Conservation (phyloP, 2,113 vertebrate species). For the Hippolais icterina region DNA sequence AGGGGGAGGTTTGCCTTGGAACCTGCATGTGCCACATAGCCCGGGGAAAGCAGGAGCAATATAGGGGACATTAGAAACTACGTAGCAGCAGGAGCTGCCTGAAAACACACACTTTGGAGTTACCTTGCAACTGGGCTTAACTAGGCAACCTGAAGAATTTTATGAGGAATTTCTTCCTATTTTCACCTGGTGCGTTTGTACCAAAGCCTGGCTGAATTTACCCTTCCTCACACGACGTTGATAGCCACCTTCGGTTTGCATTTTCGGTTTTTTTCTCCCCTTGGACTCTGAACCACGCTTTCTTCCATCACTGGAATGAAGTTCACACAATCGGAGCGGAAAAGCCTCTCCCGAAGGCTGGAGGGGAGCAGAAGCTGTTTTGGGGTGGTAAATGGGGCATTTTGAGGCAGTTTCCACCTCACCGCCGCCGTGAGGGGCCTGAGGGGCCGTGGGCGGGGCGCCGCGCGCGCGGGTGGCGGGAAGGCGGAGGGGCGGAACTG, state of each 20-base stretch:
- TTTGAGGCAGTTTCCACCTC: fast-evolving
- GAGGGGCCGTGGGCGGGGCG: background rate
- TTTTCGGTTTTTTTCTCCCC: fast-evolving
- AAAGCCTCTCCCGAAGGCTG: background rate
- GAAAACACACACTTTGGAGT: background rate
- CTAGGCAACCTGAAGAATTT: background rate
- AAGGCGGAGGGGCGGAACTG: background rate
- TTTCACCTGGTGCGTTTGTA: fast-evolving
- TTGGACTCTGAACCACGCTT: background rate
- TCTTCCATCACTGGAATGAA: fast-evolving
- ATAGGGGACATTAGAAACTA: fast-evolving
- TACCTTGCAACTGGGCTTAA: background rate
- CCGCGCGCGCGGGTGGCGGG: background rate
- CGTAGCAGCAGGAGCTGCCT: fast-evolving
- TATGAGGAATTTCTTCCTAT: background rate
- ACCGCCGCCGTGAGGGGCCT: background rate
- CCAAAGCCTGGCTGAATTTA: background rate
- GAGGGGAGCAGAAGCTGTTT: fast-evolving
- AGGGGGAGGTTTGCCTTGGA: too few relatives aligned
- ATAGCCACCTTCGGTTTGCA: background rate
- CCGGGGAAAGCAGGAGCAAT: background rate
- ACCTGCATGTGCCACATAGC: fast-evolving
- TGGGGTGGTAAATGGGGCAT: background rate
- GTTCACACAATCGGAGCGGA: background rate
- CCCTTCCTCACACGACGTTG: fast-evolving